These are phyloP conservation scores for Stichodactyla mertensii DNA, from an alignment of 64 coral and sea anemone genomes.

Conservation along the genomic window DNA sequence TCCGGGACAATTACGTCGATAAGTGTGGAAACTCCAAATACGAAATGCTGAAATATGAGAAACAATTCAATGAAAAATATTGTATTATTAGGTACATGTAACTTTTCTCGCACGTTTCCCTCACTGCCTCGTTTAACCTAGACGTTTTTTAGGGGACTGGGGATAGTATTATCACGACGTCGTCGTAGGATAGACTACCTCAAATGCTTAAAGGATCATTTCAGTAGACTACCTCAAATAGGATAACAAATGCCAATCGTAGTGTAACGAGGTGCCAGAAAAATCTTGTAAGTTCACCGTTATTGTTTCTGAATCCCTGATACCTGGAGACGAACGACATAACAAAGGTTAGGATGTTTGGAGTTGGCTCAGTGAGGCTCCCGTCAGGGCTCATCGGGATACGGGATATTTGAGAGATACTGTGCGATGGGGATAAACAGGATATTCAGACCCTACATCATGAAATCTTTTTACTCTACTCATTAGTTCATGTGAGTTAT, in stretches of 20 bases:
- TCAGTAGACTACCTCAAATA: conserved; percentile 78
- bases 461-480: too few species aligned
- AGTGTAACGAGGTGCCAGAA: conserved; percentile 89
- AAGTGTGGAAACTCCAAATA: conserved; percentile 79
- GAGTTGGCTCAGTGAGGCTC: too few species aligned
- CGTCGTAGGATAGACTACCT: too few species aligned
- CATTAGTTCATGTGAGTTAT: background rate
- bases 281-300: conserved; percentile 68
- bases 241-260: conserved; percentile 91
- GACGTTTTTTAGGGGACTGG: too few species aligned
- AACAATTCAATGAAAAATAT: background rate
- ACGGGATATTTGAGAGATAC: too few species aligned
- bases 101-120: too few species aligned
- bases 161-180: too few species aligned
- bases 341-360: too few species aligned
- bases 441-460: too few species aligned
- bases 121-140: too few species aligned
- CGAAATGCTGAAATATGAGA: conserved; percentile 64
- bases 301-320: conserved; percentile 50
- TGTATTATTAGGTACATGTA: background rate
- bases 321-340: conserved; percentile 39
- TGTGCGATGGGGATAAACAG: too few species aligned
- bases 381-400: too few species aligned
- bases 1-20: conserved; percentile 97
- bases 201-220: background rate